Percentiles rank a stretch among this genome's conserved stretches.
Evolutionary conservation across 2,888 invertebrate genomes (phyloP).

Genomic region (Tanaodytes sp.): DNA sequence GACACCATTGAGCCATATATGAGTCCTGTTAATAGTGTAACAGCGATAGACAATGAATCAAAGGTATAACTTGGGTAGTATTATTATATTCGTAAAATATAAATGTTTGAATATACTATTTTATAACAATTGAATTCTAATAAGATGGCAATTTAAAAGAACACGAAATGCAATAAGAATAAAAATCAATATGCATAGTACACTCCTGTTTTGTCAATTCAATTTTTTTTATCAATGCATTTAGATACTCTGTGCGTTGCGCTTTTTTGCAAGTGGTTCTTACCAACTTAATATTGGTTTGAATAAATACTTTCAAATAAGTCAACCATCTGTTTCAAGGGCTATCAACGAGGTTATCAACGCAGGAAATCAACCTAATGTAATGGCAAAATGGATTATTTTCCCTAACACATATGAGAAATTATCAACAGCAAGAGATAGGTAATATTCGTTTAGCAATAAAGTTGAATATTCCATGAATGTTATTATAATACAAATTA

Average conservation of each 20-base stretch:
- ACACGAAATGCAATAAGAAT: no score
- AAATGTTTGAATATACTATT: no score
- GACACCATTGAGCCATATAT: background rate
- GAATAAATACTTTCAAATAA: background rate
- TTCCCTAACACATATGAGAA: background rate
- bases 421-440: background rate
- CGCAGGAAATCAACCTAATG: background rate
- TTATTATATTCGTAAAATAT: background rate
- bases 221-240: background rate
- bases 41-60: background rate
- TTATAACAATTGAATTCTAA: no score
- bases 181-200: no score
- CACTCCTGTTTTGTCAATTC: no score
- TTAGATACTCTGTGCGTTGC: slow-evolving; percentile 7
- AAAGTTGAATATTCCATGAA: no score
- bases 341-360: background rate
- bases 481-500: no score
- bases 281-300: slow-evolving; percentile 4
- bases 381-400: slow-evolving; percentile 3
- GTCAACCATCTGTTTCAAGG: slow-evolving; percentile 9
- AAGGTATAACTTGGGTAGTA: background rate
- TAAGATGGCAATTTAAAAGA: no score
- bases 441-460: no score
- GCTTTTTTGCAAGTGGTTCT: slow-evolving; percentile 5
- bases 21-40: slow-evolving; percentile 4